Base-by-base conservation (phyloP, 2,797 vertebrate species). In the Pteronotus mesoamericanus region DNA sequence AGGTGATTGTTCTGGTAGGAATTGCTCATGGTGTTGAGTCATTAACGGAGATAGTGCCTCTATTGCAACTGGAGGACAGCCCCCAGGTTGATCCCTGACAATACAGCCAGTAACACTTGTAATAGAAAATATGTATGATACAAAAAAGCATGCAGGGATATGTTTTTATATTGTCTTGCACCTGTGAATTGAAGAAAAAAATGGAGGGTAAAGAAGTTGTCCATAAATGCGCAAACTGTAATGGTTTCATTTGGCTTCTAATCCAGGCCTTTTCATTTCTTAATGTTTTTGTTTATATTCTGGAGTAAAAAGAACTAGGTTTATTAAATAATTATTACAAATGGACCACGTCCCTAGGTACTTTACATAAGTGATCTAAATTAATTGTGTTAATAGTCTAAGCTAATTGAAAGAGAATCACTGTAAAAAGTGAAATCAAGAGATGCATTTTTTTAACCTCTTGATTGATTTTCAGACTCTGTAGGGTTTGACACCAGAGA, bases 331-430 rank as follows among this genome's bases (percentile, higher is more conserved):
- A 48, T 37, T 66, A 21, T 64, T 93, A 51, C 59, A 95, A 89
- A 64, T 82, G 32, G 48, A 72, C 29, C 55, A 87, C 42, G 44
- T 91, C 22, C 29, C 2, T 68, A 39, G 39, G 11, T n/a, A 89
- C 48, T 94, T 89, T 92, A 64, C 12, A 44, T 92, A 87, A 32
- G 26, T 66, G 11, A 79, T 93, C 48, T 74, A 78, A 95, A 48
- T 64, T 77, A 94, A 94, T 68, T 96, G 46, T 19, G 34, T 72
- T 64, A 85, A 44, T 85, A 59, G 32, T 83, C 53, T 82, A 94
- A 77, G 37, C 34, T 94, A 69, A 80, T 3, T 79, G 77, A 90
- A 69, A 94, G 51, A 96, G n/a, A 96, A 68, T 95, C 24, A 88
- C 11, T 4, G 22, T 44, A 42, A 68, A 77, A 94, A 34, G 51